A percentile compares a stretch with the other conserved stretches of the same genome.
Evolutionary conservation across 2,113 vertebrate species (phyloP).

Genomic region (Oncorhynchus tshawytscha): DNA sequence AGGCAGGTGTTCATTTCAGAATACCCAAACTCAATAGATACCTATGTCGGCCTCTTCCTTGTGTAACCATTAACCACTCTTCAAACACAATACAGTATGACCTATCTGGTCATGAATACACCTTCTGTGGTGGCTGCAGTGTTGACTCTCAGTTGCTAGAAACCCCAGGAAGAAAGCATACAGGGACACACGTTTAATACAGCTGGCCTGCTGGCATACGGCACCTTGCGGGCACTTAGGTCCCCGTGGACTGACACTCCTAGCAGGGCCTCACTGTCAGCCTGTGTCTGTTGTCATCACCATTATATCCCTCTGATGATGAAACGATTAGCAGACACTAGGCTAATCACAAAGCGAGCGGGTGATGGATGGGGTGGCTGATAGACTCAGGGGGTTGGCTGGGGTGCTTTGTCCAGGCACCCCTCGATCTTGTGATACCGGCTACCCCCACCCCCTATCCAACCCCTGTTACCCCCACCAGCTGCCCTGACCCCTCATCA

Average conservation of each 20-base stretch:
- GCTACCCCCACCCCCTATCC: slow-evolving; percentile 35
- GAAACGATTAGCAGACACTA: slow-evolving; percentile 83
- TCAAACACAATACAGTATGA: slow-evolving; percentile 31
- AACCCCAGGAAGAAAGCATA: not conserved
- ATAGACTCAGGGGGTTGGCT: slow-evolving; percentile 59
- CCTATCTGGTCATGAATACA: slow-evolving; percentile 3
- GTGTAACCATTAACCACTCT: slow-evolving; percentile 49
- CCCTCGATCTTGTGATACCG: slow-evolving; percentile 59
- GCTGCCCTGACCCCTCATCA: slow-evolving; percentile 71
- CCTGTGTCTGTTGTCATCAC: slow-evolving; percentile 72
- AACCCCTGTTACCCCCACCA: slow-evolving; percentile 56
- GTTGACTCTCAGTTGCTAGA: slow-evolving; percentile 7
- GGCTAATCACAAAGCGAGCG: slow-evolving; percentile 72
- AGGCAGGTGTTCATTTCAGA: slow-evolving; percentile 26
- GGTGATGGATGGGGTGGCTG: slow-evolving; percentile 70
- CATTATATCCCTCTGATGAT: slow-evolving; percentile 84
- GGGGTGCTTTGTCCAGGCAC: slow-evolving; percentile 43
- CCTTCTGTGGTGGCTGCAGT: not conserved
- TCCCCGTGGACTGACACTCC: not conserved
- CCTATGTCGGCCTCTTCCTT: not conserved
- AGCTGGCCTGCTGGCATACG: slow-evolving; percentile 11
- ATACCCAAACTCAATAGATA: slow-evolving; percentile 4
- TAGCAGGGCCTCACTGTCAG: slow-evolving; percentile 62
- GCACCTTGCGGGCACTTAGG: not conserved
- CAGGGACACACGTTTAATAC: slow-evolving; percentile 57